These are phyloP conservation scores for Balanococcus diminutus DNA, from an alignment of 2,888 invertebrate genomes.

Conservation along the genomic window DNA sequence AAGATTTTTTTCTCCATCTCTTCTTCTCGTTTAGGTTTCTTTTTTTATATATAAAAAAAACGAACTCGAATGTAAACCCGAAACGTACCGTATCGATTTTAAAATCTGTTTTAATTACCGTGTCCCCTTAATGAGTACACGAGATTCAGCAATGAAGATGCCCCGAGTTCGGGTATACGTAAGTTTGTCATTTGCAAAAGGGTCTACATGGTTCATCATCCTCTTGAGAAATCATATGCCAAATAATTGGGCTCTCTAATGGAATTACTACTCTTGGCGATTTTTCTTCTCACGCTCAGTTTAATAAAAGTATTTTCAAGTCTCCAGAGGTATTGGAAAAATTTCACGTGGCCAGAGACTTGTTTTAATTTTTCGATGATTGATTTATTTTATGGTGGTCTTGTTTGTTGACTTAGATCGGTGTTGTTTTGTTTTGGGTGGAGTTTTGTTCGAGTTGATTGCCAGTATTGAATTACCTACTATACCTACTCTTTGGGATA, in stretches of 20 bases:
- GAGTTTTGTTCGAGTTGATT: too few relatives aligned
- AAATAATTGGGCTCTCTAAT: not conserved
- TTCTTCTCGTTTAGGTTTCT: not conserved
- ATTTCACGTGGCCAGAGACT: not conserved
- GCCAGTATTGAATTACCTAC: too few relatives aligned
- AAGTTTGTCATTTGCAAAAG: not conserved
- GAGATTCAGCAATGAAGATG: not conserved
- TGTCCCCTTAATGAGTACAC: not conserved
- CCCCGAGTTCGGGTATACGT: too few relatives aligned
- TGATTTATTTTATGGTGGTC: not conserved
- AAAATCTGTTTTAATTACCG: not conserved
- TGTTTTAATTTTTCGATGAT: not conserved
- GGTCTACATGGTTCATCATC: not conserved
- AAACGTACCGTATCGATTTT: not conserved
- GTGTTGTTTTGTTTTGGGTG: too few relatives aligned
- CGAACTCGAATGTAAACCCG: not conserved
- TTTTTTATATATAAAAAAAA: not conserved
- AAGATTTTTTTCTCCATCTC: not conserved
- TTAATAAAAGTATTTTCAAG: not conserved
- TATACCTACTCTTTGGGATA: too few relatives aligned
- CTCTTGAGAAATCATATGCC: not conserved
- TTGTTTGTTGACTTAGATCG: too few relatives aligned
- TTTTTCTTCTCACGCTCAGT: not conserved
- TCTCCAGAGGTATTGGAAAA: not conserved
- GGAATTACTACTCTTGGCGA: not conserved